Conservation (phyloP, 2,797 vertebrate genomes). For the Natrix natrix region DNA sequence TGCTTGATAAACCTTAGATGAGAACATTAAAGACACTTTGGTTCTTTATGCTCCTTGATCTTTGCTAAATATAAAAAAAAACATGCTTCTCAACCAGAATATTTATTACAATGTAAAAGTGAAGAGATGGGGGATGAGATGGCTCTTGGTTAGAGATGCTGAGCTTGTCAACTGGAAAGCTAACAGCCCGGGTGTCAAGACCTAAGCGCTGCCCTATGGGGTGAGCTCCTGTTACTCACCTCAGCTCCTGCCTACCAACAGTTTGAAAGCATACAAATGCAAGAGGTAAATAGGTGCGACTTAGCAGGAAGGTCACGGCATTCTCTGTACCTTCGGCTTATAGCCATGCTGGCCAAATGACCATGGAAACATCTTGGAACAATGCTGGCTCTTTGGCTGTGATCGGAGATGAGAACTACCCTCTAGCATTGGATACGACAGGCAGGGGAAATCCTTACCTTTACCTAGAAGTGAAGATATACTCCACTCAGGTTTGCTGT, state of each 20-base stretch:
- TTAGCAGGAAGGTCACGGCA: not conserved
- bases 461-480: not conserved
- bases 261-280: not conserved
- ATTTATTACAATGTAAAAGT: not conserved
- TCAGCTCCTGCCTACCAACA: not conserved
- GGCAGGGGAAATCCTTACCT: not conserved
- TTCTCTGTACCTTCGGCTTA: not conserved
- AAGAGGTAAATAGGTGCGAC: not conserved
- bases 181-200: not conserved
- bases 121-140: not conserved
- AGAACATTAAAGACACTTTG: not conserved
- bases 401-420: not conserved
- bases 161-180: not conserved
- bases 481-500: not conserved
- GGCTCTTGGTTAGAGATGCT: not conserved
- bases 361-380: not conserved
- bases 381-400: not conserved
- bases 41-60: not conserved
- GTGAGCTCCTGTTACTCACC: not conserved
- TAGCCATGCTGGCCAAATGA: not conserved
- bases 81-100: not conserved
- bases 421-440: not conserved
- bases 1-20: not conserved
- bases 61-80: not conserved
- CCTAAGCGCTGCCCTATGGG: not conserved